These are phyloP conservation scores for Plodia interpunctella DNA, from an alignment of 1,140 invertebrate species.

Conservation along the genomic window DNA sequence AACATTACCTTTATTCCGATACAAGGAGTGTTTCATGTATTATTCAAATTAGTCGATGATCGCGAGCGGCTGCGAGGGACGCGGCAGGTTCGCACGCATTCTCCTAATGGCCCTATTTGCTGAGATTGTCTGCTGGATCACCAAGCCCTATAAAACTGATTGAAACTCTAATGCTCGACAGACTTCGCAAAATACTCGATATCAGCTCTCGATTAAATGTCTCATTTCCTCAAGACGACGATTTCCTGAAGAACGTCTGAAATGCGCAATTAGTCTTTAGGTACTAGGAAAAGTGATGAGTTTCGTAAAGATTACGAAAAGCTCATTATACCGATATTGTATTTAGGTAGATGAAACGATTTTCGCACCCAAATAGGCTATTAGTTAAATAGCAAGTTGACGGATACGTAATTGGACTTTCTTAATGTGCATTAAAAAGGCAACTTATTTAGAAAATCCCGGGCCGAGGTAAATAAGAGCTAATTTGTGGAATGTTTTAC, in stretches of 20 bases:
- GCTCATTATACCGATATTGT: neutral
- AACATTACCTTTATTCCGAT: neutral
- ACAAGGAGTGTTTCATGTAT: constrained; percentile 37
- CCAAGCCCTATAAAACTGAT: constrained; percentile 28
- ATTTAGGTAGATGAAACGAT: constrained; percentile 4
- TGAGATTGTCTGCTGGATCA: constrained; percentile 36
- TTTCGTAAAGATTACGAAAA: neutral
- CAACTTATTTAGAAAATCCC: constrained; percentile 14
- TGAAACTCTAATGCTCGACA: constrained; percentile 18
- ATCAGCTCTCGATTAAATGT: no score
- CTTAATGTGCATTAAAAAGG: constrained; percentile 14
- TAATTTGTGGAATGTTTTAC: constrained; percentile 10
- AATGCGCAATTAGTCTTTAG: neutral
- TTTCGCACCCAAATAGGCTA: constrained; percentile 13
- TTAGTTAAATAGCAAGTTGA: constrained; percentile 13
- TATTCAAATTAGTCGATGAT: constrained; percentile 57
- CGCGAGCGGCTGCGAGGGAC: constrained; percentile 23
- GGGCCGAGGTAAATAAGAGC: constrained; percentile 10
- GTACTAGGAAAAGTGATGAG: neutral
- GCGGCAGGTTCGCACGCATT: constrained; percentile 35
- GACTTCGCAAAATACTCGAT: constrained; percentile 3
- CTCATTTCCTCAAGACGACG: no score
- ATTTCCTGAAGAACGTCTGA: neutral
- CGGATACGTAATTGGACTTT: constrained; percentile 13
- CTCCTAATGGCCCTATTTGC: constrained; percentile 53